These are phyloP conservation scores for Liasis olivaceus DNA, from an alignment of 2,797 vertebrate species.

Conservation along the genomic window DNA sequence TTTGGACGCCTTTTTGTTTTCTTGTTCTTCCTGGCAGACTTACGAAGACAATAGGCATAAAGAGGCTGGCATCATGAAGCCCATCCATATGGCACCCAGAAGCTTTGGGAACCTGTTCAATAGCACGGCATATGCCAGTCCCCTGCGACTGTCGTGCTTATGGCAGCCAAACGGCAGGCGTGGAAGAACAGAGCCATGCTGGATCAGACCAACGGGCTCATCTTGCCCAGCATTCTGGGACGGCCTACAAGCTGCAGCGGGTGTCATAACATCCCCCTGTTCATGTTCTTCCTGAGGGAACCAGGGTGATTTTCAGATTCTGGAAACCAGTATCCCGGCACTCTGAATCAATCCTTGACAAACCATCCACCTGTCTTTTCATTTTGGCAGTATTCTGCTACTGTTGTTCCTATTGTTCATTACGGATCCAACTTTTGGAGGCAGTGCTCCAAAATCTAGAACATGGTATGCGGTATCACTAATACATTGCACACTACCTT, in stretches of 20 bases:
- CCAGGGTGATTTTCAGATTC: not conserved
- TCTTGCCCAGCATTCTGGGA: not conserved
- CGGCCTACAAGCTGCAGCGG: not conserved
- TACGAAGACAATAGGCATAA: not conserved
- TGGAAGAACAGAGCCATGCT: not conserved
- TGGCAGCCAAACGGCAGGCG: not conserved
- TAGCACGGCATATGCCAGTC: not conserved
- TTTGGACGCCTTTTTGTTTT: not conserved
- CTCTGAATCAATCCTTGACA: not conserved
- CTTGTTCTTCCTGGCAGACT: not conserved
- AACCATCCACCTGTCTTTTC: too few species aligned
- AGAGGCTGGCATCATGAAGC: not conserved
- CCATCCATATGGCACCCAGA: not conserved
- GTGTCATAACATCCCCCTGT: not conserved
- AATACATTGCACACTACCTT: too few species aligned
- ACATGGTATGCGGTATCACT: not conserved
- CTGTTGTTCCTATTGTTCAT: too few species aligned
- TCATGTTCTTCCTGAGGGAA: not conserved
- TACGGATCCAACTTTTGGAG: not conserved
- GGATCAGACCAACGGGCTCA: not conserved
- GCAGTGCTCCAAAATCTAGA: not conserved
- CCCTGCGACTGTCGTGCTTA: not conserved
- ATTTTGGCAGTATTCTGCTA: too few species aligned
- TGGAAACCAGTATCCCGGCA: not conserved
- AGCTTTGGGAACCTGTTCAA: constrained; percentile 5